Evolutionary conservation across 2,888 invertebrate species (phyloP).

Genomic region (Muschampia plurimacula): DNA sequence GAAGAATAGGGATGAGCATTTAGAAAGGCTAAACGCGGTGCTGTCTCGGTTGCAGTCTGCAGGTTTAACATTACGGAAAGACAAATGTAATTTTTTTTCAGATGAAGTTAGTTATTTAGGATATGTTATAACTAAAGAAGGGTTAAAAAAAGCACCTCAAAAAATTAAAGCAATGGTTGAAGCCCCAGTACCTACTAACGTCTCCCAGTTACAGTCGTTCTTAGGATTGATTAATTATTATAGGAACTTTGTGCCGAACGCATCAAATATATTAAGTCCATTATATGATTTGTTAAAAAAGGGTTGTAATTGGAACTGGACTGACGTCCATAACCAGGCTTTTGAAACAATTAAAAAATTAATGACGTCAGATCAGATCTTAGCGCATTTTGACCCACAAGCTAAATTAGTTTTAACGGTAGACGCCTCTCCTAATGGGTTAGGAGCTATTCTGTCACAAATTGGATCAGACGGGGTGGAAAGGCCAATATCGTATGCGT

Average conservation of each 20-base stretch:
- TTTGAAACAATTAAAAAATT: neutral
- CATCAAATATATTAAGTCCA: slow-evolving; percentile 6
- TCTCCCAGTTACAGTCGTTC: neutral
- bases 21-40: slow-evolving; percentile 39
- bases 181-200: neutral
- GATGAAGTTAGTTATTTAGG: slow-evolving; percentile 41
- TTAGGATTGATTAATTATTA: slow-evolving; percentile 6
- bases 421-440: neutral
- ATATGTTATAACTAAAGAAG: slow-evolving; percentile 25
- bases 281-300: slow-evolving; percentile 3
- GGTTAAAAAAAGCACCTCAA: slow-evolving; percentile 30
- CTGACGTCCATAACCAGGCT: neutral
- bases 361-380: neutral
- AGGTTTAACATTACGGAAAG: slow-evolving; percentile 40
- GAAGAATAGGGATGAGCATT: slow-evolving; percentile 20
- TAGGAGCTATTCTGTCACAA: neutral
- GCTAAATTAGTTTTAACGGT: neutral
- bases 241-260: neutral
- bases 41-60: slow-evolving; percentile 41
- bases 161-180: slow-evolving; percentile 2
- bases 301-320: neutral
- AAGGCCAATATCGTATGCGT: neutral
- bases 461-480: neutral
- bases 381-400: neutral
- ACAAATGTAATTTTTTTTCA: slow-evolving; percentile 45